phyloP scores from a whole-genome alignment of 2,888 invertebrate species.

The Panorpa germanica region DNA sequence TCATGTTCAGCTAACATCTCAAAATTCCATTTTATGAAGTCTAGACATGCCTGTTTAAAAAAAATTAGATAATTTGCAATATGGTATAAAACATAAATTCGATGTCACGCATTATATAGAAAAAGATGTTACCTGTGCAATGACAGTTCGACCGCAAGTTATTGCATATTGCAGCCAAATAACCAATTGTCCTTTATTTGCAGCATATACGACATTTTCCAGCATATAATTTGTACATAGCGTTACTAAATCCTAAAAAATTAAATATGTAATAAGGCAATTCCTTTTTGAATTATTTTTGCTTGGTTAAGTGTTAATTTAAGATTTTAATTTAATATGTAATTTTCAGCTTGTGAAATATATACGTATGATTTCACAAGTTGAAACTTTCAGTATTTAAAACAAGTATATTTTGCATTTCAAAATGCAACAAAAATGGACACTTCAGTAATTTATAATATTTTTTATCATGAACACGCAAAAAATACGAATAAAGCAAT shows the following conservation, averaged over 20 bases:
- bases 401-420: not conserved
- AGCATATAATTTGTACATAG: conserved; percentile 79
- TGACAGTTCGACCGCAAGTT: conserved; percentile 56
- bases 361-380: conserved; percentile 3
- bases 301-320: conserved; percentile 5
- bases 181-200: conserved; percentile 59
- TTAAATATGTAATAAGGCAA: not conserved
- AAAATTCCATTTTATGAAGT: conserved; percentile 82
- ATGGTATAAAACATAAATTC: not conserved
- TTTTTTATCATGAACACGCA: too few relatives aligned
- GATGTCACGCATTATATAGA: conserved; percentile 1
- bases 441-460: too few relatives aligned
- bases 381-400: conserved; percentile 2
- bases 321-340: too few relatives aligned
- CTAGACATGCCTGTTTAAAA: conserved; percentile 46
- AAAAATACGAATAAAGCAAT: too few relatives aligned
- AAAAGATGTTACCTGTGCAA: conserved; percentile 30
- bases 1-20: conserved; percentile 59
- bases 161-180: conserved; percentile 85
- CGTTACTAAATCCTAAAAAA: conserved; percentile 51
- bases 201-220: conserved; percentile 69
- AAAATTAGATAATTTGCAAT: not conserved
- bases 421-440: too few relatives aligned
- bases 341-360: too few relatives aligned
- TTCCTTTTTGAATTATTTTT: conserved; percentile 5